Evolutionary conservation across 2,888 invertebrate species (phyloP), one percentile per base, ranked within the genome.

Genomic region (Trachelus stipa): DNA sequence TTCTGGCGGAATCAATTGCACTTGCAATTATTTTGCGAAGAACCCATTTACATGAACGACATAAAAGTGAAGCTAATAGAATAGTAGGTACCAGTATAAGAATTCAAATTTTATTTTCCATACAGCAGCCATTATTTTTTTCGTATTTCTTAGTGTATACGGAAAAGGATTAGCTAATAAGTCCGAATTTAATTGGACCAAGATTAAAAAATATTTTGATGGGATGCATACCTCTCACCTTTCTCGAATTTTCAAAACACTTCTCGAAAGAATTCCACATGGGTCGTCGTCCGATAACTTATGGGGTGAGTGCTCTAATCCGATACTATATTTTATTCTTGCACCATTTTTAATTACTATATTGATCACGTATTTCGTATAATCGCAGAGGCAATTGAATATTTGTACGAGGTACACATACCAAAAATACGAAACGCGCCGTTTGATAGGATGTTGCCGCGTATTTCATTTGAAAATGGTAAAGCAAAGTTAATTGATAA

Each of bases 21-120:
- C 69, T 34, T 88, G 80, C 91, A 91, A 80, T 79, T 91, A 35
- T 91, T 89, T 77, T 87, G 84, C 77, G 75, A 84, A 11, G 68
- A 82, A 34, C 82, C 85, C 3, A 83, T 91, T 74, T 88, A 85
- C 77, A 78, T 86, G n/a, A 88, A 84, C 74, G 85, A 88, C 73
- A 81, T 88, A 12, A 90, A 87, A 79, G 87, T 90, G 75, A 84
- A 86, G 79, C 76, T 91, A 68, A 90, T 90, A 73, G 87, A 89
- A 83, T 88, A 87, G 90, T 90, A 80, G 86, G 88, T 87, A 77
- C 33, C 73, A 12, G 12, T 79, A 35, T 30, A 68, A 73, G 37
- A 73, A 71, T 35, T 73, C 76, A 34, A 76, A 34, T 76, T 79
- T 76, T 73, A 40, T 73, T 68, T 77, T 79, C 34, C 31, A 9